A percentile compares a stretch with the other conserved stretches of the same genome.
phyloP scores from a whole-genome alignment of 2,888 invertebrate species.

The Dione juno region DNA sequence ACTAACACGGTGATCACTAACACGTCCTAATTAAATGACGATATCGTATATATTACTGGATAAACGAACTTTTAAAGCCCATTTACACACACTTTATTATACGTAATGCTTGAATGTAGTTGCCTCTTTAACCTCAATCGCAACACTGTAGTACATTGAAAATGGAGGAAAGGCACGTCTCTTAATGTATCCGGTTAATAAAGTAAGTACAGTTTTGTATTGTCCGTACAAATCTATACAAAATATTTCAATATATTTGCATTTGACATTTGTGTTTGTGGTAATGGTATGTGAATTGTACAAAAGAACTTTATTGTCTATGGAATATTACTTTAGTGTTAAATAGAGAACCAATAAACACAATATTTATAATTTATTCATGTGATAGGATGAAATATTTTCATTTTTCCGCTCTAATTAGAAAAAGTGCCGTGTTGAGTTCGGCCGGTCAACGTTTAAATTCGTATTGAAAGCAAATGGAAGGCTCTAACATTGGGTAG shows the following conservation, averaged over 20 bases:
- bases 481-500: background rate
- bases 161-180: constrained; percentile 6
- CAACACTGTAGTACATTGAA: constrained; percentile 24
- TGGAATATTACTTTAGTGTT: no score
- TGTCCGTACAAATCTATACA: no score
- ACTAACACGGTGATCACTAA: no score
- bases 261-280: background rate
- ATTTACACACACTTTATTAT: constrained; percentile 13
- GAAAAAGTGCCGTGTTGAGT: no score
- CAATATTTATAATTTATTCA: no score
- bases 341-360: no score
- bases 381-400: no score
- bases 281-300: no score
- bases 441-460: no score
- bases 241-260: background rate
- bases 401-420: no score
- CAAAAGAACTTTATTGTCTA: no score
- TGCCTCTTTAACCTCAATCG: constrained; percentile 29
- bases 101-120: constrained; percentile 19
- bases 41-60: background rate
- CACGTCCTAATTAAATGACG: background rate
- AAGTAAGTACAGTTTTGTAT: constrained; percentile 7
- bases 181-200: constrained; percentile 18
- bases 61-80: constrained; percentile 4
- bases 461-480: no score